Evolutionary conservation across 2,113 vertebrate genomes (phyloP).

Genomic region (Sander lucioperca): DNA sequence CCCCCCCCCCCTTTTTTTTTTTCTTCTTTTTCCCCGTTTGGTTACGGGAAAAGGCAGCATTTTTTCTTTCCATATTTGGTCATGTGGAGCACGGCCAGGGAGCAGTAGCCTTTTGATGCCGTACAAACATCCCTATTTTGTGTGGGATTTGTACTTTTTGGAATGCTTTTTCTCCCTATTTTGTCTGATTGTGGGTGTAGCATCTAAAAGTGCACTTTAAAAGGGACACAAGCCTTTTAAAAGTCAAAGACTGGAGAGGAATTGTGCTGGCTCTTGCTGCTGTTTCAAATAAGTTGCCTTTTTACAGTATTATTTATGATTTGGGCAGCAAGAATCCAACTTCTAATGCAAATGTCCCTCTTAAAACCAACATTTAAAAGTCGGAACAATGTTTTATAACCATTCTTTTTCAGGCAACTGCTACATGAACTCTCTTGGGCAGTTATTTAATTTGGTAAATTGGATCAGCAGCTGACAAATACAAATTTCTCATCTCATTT

Average conservation of each 20-base stretch:
- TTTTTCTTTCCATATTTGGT: conserved; percentile 89
- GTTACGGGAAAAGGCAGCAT: conserved; percentile 87
- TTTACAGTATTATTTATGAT: conserved; percentile 70
- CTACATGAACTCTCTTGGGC: conserved; percentile 41
- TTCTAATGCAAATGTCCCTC: conserved; percentile 66
- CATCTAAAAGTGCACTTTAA: conserved; percentile 71
- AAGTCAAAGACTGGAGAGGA: conserved; percentile 45
- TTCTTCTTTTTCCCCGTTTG: conserved; percentile 76
- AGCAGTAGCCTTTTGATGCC: conserved; percentile 85
- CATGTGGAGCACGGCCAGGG: conserved; percentile 84
- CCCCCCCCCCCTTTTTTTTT: conserved; percentile 37
- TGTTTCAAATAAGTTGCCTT: conserved; percentile 43
- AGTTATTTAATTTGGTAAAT: conserved; percentile 63
- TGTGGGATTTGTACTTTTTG: conserved; percentile 80
- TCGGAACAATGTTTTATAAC: conserved; percentile 58
- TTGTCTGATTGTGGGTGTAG: conserved; percentile 72
- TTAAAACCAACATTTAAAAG: conserved; percentile 67
- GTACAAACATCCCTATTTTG: conserved; percentile 83
- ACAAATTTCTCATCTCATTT: conserved; percentile 57
- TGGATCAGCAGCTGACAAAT: conserved; percentile 63
- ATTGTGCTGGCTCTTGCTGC: conserved; percentile 34
- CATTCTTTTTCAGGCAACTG: conserved; percentile 41
- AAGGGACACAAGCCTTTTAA: conserved; percentile 57
- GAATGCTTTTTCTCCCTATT: conserved; percentile 65
- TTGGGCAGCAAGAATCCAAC: conserved; percentile 38